phyloP scores from a whole-genome alignment of 2,797 vertebrate species.

The Neosilurus mollespiculum region DNA sequence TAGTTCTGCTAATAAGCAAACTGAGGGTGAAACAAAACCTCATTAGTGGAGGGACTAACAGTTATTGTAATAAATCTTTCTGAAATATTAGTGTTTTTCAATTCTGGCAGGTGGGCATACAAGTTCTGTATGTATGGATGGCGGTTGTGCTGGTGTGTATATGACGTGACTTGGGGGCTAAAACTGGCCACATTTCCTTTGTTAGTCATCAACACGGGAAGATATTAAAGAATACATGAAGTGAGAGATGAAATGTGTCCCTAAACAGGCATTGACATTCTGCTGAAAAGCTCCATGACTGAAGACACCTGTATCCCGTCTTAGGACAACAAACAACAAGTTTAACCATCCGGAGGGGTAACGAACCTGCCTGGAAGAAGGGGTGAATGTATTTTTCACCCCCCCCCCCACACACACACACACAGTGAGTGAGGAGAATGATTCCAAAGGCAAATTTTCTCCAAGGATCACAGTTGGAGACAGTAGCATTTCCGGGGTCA shows the following conservation, averaged over 20 bases:
- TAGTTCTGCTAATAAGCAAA: too few relatives aligned
- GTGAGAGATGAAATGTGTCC: background rate
- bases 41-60: too few relatives aligned
- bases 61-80: too few relatives aligned
- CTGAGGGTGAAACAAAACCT: too few relatives aligned
- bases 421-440: background rate
- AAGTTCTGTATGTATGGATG: background rate
- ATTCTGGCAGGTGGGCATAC: too few relatives aligned
- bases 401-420: background rate
- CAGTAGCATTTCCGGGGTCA: background rate
- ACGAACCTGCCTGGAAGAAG: background rate
- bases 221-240: background rate
- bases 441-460: background rate
- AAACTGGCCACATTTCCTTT: background rate
- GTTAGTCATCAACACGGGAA: too few relatives aligned
- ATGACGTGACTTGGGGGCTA: background rate
- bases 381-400: background rate
- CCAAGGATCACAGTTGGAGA: conserved; percentile 28
- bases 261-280: background rate
- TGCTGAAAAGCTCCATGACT: background rate
- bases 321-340: background rate
- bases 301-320: background rate
- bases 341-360: background rate
- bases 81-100: too few relatives aligned
- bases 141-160: background rate